Conservation (phyloP, 2,797 vertebrate genomes). For the Ctenochaetus hawaiiensis region DNA sequence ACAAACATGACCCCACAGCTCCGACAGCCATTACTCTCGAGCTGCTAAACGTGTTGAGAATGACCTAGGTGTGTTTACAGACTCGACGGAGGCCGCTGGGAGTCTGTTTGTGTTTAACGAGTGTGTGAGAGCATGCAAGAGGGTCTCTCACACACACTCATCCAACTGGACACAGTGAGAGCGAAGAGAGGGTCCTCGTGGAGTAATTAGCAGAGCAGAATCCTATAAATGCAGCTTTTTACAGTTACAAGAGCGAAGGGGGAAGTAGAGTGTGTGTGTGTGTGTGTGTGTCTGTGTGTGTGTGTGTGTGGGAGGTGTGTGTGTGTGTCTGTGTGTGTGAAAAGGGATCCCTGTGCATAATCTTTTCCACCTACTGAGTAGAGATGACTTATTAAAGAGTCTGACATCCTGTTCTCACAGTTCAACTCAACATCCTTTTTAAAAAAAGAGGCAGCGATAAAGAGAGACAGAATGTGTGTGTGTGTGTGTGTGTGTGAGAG, state of each 20-base stretch:
- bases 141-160: conserved; percentile 16
- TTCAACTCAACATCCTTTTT: conserved; percentile 37
- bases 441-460: not conserved
- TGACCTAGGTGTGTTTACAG: conserved; percentile 76
- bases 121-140: conserved; percentile 45
- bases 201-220: conserved; percentile 74
- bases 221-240: conserved; percentile 72
- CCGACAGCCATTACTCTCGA: conserved; percentile 64
- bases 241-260: conserved; percentile 65
- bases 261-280: conserved; percentile 10
- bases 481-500: not conserved
- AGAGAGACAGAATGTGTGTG: conserved; percentile 6
- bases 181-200: conserved; percentile 40
- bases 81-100: conserved; percentile 55
- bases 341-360: conserved; percentile 18
- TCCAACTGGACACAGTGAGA: conserved; percentile 50
- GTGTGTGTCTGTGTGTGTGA: conserved; percentile 23
- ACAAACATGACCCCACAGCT: conserved; percentile 71
- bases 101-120: conserved; percentile 78
- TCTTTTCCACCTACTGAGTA: conserved; percentile 49
- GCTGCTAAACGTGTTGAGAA: conserved; percentile 61
- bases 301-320: conserved; percentile 17
- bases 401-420: conserved; percentile 53
- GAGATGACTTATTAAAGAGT: conserved; percentile 49
- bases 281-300: conserved; percentile 26